phyloP scores from a whole-genome alignment of 2,113 vertebrate species.

The Rhagologus leucostigma region DNA sequence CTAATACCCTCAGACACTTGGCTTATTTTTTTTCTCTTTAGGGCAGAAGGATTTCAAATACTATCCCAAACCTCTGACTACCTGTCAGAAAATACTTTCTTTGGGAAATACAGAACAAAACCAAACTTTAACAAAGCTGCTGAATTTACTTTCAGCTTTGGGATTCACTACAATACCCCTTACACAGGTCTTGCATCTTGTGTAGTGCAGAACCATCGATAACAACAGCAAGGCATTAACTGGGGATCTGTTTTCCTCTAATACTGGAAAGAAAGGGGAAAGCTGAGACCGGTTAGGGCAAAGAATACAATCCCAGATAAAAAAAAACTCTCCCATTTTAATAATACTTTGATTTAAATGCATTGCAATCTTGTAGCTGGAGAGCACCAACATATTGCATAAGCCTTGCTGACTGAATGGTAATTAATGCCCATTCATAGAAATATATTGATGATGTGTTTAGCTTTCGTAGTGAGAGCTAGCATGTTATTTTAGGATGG shows the following conservation, averaged over 20 bases:
- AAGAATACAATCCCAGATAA: background rate
- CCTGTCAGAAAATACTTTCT: background rate
- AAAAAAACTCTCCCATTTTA: background rate
- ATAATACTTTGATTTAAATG: background rate
- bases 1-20: background rate
- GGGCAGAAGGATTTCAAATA: background rate
- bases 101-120: background rate
- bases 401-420: background rate
- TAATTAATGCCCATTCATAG: background rate
- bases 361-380: background rate
- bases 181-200: background rate
- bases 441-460: background rate
- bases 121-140: background rate
- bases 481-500: background rate
- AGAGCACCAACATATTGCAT: background rate
- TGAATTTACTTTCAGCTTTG: background rate
- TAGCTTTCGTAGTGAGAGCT: background rate
- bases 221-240: background rate
- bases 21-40: background rate
- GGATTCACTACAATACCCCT: background rate
- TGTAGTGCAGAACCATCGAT: background rate
- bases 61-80: background rate
- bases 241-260: background rate
- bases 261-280: background rate
- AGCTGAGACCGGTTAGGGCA: background rate